A percentile compares a stretch with the other conserved stretches of the same genome.
Evolutionary conservation across 2,797 vertebrate species (phyloP).

Genomic region (Sphaeramia orbicularis): DNA sequence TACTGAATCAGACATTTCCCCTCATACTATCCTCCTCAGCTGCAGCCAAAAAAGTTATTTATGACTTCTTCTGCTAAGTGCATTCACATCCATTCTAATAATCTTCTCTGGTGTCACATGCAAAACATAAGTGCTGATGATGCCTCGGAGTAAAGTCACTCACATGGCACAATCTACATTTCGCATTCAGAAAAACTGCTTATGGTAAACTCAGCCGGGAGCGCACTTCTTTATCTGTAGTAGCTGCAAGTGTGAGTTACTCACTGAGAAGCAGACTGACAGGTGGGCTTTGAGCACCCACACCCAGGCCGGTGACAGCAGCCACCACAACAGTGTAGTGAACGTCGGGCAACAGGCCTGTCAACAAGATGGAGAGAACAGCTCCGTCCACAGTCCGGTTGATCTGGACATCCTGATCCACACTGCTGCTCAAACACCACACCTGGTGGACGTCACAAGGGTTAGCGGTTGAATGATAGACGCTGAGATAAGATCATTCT

Average conservation of each 20-base stretch:
- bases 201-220: neutral
- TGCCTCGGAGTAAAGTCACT: constrained; percentile 3
- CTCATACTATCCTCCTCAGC: neutral
- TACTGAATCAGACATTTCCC: neutral
- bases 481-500: neutral
- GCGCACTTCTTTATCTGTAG: constrained; percentile 32
- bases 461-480: constrained; percentile 16
- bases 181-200: constrained; percentile 22
- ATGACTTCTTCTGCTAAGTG: neutral
- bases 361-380: constrained; percentile 86
- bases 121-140: constrained; percentile 9
- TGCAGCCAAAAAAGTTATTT: neutral
- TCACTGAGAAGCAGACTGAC: constrained; percentile 90
- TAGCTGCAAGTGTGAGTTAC: constrained; percentile 73
- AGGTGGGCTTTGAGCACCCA: constrained; percentile 88
- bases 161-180: constrained; percentile 4
- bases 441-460: constrained; percentile 80
- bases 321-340: constrained; percentile 89
- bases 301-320: constrained; percentile 90
- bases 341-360: constrained; percentile 87
- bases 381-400: constrained; percentile 92
- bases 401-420: constrained; percentile 87
- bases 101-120: constrained; percentile 7
- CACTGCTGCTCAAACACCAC: constrained; percentile 89
- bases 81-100: neutral